Conservation (phyloP, 1,140 invertebrate species). For the Danaus melanippus region DNA sequence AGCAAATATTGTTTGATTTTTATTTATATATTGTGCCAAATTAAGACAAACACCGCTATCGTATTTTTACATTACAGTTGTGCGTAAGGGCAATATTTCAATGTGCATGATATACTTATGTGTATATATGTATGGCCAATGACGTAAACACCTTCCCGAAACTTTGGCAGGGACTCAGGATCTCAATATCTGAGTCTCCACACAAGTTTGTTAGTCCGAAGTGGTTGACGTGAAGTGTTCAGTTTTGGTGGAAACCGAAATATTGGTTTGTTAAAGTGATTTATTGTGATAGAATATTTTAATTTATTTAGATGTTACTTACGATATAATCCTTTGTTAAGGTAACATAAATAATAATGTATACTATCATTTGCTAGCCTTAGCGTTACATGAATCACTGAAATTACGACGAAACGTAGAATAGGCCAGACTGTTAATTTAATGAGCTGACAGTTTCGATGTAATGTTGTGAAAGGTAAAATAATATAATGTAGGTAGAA, state of each 20-base stretch:
- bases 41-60: no score
- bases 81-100: conserved; percentile 25
- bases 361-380: no score
- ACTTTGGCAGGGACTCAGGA: conserved; percentile 61
- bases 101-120: conserved; percentile 16
- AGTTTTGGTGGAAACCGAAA: conserved; percentile 16
- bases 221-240: conserved; percentile 35
- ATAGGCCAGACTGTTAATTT: no score
- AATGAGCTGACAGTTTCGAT: no score
- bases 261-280: background rate
- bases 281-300: conserved; percentile 3
- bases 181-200: conserved; percentile 55
- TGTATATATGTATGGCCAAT: conserved; percentile 39
- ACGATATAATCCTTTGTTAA: no score
- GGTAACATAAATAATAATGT: no score
- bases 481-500: no score
- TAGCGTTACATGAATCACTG: no score
- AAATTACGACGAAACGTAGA: no score
- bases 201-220: conserved; percentile 62
- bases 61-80: background rate
- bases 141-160: conserved; percentile 61
- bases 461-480: no score
- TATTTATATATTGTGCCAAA: no score
- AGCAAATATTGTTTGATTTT: no score
- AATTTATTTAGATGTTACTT: background rate